phyloP scores from a whole-genome alignment of 2,113 vertebrate genomes.

The Xiphophorus hellerii region DNA sequence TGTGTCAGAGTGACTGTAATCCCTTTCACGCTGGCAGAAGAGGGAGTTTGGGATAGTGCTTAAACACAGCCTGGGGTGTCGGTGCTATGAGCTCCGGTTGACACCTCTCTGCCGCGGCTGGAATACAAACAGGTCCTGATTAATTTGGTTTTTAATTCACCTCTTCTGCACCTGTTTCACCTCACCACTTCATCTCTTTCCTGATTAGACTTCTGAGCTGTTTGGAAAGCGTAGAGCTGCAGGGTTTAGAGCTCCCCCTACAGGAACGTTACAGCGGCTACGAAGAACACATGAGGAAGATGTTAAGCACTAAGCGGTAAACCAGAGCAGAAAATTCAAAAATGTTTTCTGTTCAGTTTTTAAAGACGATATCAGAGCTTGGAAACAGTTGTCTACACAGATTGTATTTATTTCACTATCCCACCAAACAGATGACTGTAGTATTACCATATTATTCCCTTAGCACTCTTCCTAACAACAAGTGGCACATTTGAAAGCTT shows the following conservation, averaged over 20 bases:
- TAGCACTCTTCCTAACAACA: no score
- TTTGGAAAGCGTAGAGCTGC: background rate
- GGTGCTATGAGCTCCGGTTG: slow-evolving; percentile 29
- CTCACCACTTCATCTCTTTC: background rate
- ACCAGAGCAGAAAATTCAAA: background rate
- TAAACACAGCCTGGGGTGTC: slow-evolving; percentile 42
- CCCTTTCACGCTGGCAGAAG: slow-evolving; percentile 51
- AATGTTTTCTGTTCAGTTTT: background rate
- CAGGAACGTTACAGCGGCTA: background rate
- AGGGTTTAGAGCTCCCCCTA: background rate
- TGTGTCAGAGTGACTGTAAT: slow-evolving; percentile 75
- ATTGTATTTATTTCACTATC: no score
- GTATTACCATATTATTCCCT: no score
- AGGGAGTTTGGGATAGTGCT: slow-evolving; percentile 45
- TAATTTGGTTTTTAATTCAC: slow-evolving; percentile 13
- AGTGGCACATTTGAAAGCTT: no score
- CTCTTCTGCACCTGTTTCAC: slow-evolving; percentile 15
- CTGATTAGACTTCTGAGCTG: slow-evolving; percentile 1
- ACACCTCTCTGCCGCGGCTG: slow-evolving; percentile 29
- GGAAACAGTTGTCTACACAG: no score
- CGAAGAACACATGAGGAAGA: background rate
- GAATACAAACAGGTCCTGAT: slow-evolving; percentile 22
- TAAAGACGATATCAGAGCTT: background rate
- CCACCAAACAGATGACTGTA: no score
- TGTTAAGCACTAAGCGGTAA: background rate